These are phyloP conservation scores for Siniperca obscura DNA, from an alignment of 2,797 vertebrate species.

Conservation along the genomic window DNA sequence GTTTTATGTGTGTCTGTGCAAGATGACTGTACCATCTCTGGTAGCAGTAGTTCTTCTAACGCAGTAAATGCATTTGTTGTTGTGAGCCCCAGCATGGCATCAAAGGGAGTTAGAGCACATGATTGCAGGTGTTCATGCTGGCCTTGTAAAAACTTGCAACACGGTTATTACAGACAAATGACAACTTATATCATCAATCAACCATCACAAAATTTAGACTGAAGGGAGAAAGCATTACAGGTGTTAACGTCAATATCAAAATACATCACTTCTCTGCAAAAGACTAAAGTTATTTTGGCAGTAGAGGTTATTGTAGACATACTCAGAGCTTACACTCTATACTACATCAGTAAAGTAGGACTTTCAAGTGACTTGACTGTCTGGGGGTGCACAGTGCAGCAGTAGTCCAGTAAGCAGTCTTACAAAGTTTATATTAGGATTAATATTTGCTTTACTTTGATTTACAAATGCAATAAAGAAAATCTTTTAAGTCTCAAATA, in stretches of 20 bases:
- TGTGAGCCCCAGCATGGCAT: conserved; percentile 22
- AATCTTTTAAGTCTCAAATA: not conserved
- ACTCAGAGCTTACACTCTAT: not conserved
- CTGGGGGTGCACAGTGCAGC: too few relatives aligned
- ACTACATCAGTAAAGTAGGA: not conserved
- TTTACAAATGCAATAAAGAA: not conserved
- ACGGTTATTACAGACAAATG: conserved; percentile 43
- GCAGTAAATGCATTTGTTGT: conserved; percentile 40
- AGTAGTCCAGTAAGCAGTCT: not conserved
- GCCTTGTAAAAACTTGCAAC: conserved; percentile 46
- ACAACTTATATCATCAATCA: conserved; percentile 39
- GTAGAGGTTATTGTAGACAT: not conserved
- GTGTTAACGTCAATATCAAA: conserved; percentile 18
- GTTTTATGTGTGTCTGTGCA: conserved; percentile 45
- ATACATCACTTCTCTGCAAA: conserved; percentile 1
- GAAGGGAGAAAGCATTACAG: not conserved
- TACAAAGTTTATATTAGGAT: not conserved
- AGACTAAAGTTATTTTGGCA: conserved; percentile 1
- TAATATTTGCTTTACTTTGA: not conserved
- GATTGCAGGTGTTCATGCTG: conserved; percentile 42
- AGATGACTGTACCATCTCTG: conserved; percentile 42
- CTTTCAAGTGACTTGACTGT: not conserved
- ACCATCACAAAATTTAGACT: conserved; percentile 41
- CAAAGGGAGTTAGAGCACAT: conserved; percentile 41
- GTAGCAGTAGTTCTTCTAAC: conserved; percentile 40